Conservation (phyloP, 2,797 vertebrate species). For the Mus caroli region DNA sequence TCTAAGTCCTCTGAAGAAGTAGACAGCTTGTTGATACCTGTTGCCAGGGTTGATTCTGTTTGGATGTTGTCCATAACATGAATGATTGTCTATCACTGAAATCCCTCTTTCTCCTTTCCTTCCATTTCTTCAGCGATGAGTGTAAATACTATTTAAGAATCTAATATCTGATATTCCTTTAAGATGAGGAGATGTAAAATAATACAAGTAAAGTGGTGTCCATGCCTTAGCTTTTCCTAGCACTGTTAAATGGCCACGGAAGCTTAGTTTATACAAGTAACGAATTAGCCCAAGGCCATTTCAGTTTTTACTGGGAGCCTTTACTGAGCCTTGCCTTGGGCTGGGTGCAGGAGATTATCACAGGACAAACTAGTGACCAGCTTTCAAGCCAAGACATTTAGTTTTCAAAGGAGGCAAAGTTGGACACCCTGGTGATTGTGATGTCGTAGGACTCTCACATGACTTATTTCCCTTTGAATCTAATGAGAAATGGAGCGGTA, state of each 20-base stretch:
- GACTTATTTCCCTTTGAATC: slow-evolving; percentile 21
- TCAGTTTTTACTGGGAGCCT: background rate
- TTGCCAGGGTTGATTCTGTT: background rate
- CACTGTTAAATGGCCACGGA: background rate
- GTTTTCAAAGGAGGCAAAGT: slow-evolving; percentile 46
- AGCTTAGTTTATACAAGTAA: background rate
- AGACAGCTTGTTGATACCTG: background rate
- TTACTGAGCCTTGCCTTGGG: slow-evolving; percentile 43
- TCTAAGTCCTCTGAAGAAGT: background rate
- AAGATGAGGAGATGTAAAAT: background rate
- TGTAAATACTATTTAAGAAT: background rate
- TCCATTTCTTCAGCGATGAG: slow-evolving; percentile 11
- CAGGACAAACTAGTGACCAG: slow-evolving; percentile 10
- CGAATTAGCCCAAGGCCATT: slow-evolving; percentile 25
- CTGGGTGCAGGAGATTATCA: background rate
- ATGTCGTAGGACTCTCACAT: background rate
- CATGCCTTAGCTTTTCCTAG: background rate
- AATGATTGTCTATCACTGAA: background rate
- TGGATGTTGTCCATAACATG: background rate
- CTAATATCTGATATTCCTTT: background rate
- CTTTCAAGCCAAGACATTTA: slow-evolving; percentile 37
- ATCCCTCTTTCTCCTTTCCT: background rate
- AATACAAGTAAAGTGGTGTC: slow-evolving; percentile 32
- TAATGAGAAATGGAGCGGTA: background rate
- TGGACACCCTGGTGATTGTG: background rate